Conservation (phyloP, 2,797 vertebrate species). For the Uromys caudimaculatus region DNA sequence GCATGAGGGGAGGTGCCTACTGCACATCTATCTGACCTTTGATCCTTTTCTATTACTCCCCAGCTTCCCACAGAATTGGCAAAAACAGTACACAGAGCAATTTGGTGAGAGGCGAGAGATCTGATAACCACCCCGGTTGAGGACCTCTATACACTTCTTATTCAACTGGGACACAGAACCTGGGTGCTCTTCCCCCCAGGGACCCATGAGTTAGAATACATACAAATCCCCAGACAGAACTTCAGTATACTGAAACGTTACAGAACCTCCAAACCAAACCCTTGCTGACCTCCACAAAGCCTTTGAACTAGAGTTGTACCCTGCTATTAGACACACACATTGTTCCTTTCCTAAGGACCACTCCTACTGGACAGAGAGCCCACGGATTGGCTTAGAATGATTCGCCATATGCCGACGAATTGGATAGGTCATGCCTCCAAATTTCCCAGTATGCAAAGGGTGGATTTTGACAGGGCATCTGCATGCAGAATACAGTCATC, state of each 20-base stretch:
- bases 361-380: neutral
- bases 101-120: neutral
- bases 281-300: neutral
- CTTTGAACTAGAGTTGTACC: neutral
- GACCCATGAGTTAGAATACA: neutral
- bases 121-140: neutral
- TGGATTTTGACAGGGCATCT: neutral
- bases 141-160: neutral
- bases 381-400: neutral
- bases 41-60: neutral
- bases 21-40: neutral
- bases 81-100: neutral
- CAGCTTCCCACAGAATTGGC: neutral
- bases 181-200: accelerated
- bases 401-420: neutral
- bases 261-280: neutral
- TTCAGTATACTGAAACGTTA: neutral
- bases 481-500: neutral
- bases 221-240: neutral
- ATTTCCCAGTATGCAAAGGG: neutral
- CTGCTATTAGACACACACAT: neutral
- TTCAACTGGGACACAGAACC: neutral
- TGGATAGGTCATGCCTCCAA: neutral
- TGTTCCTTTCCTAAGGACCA: neutral
- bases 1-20: neutral